Evolutionary conservation across 2,113 vertebrate genomes (phyloP).

Genomic region (Sula dactylatra): DNA sequence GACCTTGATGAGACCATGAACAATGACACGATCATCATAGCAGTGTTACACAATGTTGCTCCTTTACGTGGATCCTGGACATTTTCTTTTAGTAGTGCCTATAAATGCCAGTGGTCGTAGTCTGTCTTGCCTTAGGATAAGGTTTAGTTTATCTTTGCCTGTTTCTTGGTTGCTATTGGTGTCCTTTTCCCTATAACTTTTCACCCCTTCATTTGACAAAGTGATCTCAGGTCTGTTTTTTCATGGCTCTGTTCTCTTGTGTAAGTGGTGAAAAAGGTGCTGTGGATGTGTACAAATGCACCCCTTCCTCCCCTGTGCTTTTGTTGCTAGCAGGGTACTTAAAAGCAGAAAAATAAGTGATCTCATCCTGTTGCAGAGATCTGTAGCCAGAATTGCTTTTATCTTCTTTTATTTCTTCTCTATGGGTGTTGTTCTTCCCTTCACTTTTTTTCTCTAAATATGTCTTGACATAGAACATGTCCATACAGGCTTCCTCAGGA

Average conservation of each 20-base stretch:
- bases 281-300: not conserved
- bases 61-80: not conserved
- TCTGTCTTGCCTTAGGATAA: not conserved
- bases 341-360: not conserved
- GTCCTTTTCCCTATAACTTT: not conserved
- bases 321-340: not conserved
- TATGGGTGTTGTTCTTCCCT: not conserved
- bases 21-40: fast-evolving
- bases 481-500: not conserved
- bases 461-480: not conserved
- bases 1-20: not conserved
- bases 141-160: not conserved
- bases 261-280: not conserved
- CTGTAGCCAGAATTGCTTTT: not conserved
- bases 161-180: not conserved
- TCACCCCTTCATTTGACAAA: not conserved
- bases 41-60: fast-evolving
- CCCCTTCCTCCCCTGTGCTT: not conserved
- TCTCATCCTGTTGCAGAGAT: not conserved
- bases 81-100: not conserved
- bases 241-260: not conserved
- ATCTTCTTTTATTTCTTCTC: not conserved
- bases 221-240: not conserved
- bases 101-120: not conserved
- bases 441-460: not conserved